Evolutionary conservation across 1,140 invertebrate species (phyloP).

Genomic region (Mesaphorura yosii): DNA sequence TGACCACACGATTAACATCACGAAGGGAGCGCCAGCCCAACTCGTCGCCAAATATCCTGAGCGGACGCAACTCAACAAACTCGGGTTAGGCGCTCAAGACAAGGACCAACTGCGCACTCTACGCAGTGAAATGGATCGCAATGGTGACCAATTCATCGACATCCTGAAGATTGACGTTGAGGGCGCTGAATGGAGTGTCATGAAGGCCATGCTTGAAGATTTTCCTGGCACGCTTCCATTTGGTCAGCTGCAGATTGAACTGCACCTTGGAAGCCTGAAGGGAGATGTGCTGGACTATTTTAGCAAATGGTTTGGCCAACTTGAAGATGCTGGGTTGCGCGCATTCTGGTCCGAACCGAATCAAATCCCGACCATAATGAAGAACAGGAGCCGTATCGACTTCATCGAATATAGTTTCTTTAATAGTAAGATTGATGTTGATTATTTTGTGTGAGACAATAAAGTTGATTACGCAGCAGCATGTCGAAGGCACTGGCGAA

Average conservation of each 20-base stretch:
- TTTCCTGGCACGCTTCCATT: conserved; percentile 6
- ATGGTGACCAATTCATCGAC: conserved; percentile 7
- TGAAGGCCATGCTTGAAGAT: neutral
- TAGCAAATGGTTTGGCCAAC: neutral
- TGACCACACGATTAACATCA: conserved; percentile 6
- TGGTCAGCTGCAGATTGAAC: conserved; percentile 5
- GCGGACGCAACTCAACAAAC: neutral
- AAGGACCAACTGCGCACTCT: neutral
- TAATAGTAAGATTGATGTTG: too few relatives aligned
- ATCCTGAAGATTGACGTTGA: conserved; percentile 15
- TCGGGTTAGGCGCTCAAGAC: conserved; percentile 4
- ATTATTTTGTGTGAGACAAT: too few relatives aligned
- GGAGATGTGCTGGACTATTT: neutral
- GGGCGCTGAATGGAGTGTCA: neutral
- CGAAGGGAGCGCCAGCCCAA: neutral
- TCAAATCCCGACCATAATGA: neutral
- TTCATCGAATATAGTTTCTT: too few relatives aligned
- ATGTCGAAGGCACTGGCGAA: too few relatives aligned
- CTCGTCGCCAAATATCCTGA: neutral
- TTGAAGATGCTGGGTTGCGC: neutral
- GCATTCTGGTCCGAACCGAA: neutral
- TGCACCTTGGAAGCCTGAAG: neutral
- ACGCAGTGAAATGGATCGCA: neutral
- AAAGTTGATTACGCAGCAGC: too few relatives aligned
- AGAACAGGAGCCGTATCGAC: too few relatives aligned